Conservation (phyloP, 2,113 vertebrate genomes). For the Polyodon spathula region DNA sequence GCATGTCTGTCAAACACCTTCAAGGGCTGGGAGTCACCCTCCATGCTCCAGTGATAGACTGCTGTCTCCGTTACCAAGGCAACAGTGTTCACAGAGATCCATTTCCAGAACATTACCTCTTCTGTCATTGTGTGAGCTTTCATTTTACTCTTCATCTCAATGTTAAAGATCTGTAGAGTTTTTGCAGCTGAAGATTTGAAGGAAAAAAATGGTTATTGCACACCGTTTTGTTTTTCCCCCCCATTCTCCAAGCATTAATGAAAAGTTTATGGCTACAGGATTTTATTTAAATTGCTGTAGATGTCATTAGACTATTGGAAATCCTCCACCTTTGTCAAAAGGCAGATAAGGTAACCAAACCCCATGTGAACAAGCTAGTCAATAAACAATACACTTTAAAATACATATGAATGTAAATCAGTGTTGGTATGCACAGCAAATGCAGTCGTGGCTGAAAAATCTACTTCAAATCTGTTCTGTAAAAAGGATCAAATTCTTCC, state of each 20-base stretch:
- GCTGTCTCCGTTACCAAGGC: conserved; percentile 80
- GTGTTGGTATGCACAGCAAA: no score
- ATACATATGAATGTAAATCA: conserved; percentile 14
- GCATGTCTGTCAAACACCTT: conserved; percentile 85
- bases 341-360: no score
- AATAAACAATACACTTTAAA: conserved; percentile 1
- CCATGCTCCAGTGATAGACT: conserved; percentile 89
- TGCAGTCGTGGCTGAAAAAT: no score
- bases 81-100: conserved; percentile 83
- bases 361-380: no score
- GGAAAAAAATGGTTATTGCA: background rate
- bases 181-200: conserved; percentile 66
- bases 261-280: no score
- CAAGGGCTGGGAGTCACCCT: conserved; percentile 77
- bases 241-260: no score
- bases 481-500: no score
- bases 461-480: no score
- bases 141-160: conserved; percentile 92
- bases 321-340: no score
- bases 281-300: no score
- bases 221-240: no score
- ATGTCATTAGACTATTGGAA: no score
- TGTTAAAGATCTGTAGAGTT: conserved; percentile 90
- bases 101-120: conserved; percentile 90
- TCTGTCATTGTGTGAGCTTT: conserved; percentile 86